Conservation (phyloP, 2,888 invertebrate species). For the Fissipunctia ypsillon region DNA sequence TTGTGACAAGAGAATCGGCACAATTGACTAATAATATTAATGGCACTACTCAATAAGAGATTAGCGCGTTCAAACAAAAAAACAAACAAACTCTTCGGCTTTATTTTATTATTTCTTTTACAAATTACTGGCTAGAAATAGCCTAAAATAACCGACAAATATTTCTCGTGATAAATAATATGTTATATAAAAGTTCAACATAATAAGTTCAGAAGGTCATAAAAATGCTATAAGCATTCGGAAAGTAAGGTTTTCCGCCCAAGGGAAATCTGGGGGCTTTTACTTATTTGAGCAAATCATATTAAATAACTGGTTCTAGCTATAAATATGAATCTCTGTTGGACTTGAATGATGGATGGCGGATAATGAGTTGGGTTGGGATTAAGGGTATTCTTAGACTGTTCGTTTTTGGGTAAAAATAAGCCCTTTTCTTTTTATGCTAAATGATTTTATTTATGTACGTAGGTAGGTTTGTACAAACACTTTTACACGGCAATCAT, state of each 20-base stretch:
- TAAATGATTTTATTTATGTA: no score
- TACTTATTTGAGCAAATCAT: conserved; percentile 71
- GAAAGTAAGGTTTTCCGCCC: conserved; percentile 60
- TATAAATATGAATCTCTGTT: conserved; percentile 56
- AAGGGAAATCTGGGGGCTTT: conserved; percentile 71
- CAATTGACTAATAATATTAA: no score
- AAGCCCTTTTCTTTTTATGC: background rate
- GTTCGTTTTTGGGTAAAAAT: conserved; percentile 10
- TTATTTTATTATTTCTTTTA: no score
- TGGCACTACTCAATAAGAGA: no score
- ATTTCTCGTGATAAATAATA: conserved; percentile 39
- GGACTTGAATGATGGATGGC: conserved; percentile 30
- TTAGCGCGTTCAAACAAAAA: no score
- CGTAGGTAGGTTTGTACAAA: no score
- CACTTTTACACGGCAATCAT: no score
- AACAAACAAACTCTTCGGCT: no score
- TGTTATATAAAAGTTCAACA: conserved; percentile 51
- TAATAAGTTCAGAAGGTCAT: conserved; percentile 67
- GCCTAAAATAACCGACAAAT: conserved; percentile 13
- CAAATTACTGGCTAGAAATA: background rate
- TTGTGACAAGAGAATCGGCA: no score
- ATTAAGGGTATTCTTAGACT: conserved; percentile 1
- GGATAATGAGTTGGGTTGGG: conserved; percentile 10
- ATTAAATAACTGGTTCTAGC: conserved; percentile 65
- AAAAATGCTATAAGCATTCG: conserved; percentile 67